These are phyloP conservation scores for Rhabditoides inermis DNA, from an alignment of 2,888 invertebrate species.

Conservation along the genomic window DNA sequence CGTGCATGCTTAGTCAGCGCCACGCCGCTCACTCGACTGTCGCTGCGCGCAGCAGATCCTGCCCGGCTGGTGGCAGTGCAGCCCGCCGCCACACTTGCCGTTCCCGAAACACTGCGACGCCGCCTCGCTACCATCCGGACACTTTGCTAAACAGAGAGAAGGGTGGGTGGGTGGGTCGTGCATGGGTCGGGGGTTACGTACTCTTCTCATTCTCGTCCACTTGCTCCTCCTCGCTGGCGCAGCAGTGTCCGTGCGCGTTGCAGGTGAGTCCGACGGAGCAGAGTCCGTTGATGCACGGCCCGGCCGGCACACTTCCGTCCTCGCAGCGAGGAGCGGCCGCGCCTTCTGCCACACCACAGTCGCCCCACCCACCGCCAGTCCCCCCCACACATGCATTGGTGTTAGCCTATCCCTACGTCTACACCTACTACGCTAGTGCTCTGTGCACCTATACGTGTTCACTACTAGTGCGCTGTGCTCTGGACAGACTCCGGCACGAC, in stretches of 20 bases:
- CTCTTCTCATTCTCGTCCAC: not conserved
- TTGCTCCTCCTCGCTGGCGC: conserved; percentile 4
- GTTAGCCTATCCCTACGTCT: too few relatives aligned
- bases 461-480: too few relatives aligned
- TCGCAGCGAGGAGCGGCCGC: too few relatives aligned
- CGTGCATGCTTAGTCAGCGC: too few relatives aligned
- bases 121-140: conserved; percentile 34
- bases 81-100: conserved; percentile 33
- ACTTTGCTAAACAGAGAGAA: conserved; percentile 20
- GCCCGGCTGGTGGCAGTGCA: conserved; percentile 25
- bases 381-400: too few relatives aligned
- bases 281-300: conserved; percentile 47
- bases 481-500: too few relatives aligned
- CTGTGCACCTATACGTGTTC: conserved; percentile 5
- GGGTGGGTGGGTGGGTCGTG: conserved; percentile 1
- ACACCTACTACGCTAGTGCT: too few relatives aligned
- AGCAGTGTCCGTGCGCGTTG: conserved; percentile 32
- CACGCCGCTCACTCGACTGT: too few relatives aligned
- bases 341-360: too few relatives aligned
- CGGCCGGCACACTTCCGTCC: conserved; percentile 30
- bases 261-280: conserved; percentile 41
- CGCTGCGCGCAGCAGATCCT: too few relatives aligned
- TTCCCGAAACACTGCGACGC: conserved; percentile 36
- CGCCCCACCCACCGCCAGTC: too few relatives aligned
- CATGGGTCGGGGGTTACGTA: not conserved